Base-by-base conservation (phyloP, 2,888 invertebrate genomes). In the Hydrotaea diabolus region DNA sequence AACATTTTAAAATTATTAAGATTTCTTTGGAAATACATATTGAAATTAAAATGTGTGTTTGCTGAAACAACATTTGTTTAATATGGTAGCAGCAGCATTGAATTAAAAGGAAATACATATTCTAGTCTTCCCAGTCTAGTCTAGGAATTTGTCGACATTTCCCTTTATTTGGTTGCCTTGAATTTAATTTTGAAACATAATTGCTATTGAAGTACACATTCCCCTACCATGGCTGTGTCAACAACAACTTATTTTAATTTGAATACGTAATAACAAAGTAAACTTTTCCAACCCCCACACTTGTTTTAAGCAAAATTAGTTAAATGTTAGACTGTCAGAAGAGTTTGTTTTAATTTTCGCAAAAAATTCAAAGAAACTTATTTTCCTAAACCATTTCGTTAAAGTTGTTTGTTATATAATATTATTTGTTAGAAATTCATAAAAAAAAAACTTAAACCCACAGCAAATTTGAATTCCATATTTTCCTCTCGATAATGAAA, bases 191-290 rank as follows among this genome's bases (percentile, higher is more conserved):
- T 31, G 2, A 31, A 4, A 31, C 2, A 31, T 31, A 31, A 4
- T 26, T 62, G n/a, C 31, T 62, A 19, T 26, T 13, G n/a, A 17
- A 62, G 36, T 62, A 36, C 62, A 62, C 36, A 31, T 9, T 3
- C 36, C 39, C 39, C 4, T 39, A 4, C 39, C 39, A 11, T 21
- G 13, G 59, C 59, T 57, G 19, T 57, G 59, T 8, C 59, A 59
- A 13, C 21, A 59, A 59, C 13, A 13, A 31, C 59, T 4, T 13
- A 23, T 23, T 15, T 49, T 62, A 31, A 62, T 62, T 62, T 62
- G 62, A 62, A 62, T 62, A 36, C 15, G 1, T 26, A 62, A 62
- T 62, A 49, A n/a, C 62, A 15, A 31, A 31, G n/a, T 26, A n/a
- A 62, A 36, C 62, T 62, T 62, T 36, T n/a, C n/a, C 15, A 26